Evolutionary conservation across 2,113 vertebrate genomes (phyloP).

Genomic region (Pluvialis apricaria): DNA sequence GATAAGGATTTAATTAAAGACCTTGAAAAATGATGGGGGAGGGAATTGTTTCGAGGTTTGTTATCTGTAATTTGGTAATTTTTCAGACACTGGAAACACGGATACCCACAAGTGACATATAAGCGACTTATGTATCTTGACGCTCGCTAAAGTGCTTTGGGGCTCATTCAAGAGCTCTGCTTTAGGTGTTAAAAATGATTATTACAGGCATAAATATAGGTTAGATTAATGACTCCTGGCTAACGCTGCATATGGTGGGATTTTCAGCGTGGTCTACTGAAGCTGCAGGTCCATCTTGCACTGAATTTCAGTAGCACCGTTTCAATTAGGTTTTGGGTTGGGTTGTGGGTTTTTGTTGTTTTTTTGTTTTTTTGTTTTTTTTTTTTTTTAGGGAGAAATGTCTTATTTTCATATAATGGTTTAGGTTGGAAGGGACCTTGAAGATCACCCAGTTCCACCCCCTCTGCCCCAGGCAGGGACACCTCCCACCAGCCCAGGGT

Average conservation of each 20-base stretch:
- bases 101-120: neutral
- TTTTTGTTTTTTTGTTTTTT: neutral
- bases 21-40: neutral
- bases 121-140: neutral
- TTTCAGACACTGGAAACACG: rapidly evolving
- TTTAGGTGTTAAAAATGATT: neutral
- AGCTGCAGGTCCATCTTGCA: neutral
- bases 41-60: neutral
- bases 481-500: too few relatives aligned
- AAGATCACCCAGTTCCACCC: too few relatives aligned
- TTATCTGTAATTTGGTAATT: neutral
- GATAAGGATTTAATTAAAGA: neutral
- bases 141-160: neutral
- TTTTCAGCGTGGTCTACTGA: neutral
- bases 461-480: too few relatives aligned
- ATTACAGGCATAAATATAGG: neutral
- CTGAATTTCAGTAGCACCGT: neutral
- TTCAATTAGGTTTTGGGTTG: neutral
- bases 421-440: too few relatives aligned
- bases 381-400: neutral
- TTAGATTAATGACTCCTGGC: neutral
- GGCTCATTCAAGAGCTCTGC: neutral
- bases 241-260: neutral
- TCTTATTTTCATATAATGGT: too few relatives aligned
- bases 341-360: neutral